Evolutionary conservation across 2,888 invertebrate species (phyloP).

Genomic region (Chydorus sphaericus): DNA sequence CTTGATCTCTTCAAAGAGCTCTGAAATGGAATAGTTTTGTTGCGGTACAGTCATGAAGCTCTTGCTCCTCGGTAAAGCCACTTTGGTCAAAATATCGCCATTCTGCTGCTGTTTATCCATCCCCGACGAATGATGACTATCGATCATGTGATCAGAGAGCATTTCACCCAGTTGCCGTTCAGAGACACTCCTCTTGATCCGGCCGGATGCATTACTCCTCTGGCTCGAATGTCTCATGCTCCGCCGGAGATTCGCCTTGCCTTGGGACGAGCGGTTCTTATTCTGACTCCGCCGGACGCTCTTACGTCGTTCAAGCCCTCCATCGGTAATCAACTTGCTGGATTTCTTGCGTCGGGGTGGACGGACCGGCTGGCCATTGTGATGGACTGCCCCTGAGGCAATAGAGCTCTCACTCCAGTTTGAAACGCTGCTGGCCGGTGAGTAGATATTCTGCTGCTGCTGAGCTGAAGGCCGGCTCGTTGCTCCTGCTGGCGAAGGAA

Average conservation of each 20-base stretch:
- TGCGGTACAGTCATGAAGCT: conserved; percentile 66
- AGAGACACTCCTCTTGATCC: conserved; percentile 12
- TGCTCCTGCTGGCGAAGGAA: not conserved
- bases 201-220: conserved; percentile 4
- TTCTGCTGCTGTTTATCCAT: conserved; percentile 41
- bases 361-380: conserved; percentile 42
- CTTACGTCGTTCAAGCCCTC: conserved; percentile 9
- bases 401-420: conserved; percentile 13
- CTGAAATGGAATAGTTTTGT: conserved; percentile 41
- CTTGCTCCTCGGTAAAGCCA: conserved; percentile 69
- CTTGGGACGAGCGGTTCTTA: not conserved
- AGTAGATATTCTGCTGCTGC: not conserved
- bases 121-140: no score
- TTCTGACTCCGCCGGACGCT: conserved; percentile 10
- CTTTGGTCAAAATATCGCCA: conserved; percentile 70
- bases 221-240: conserved; percentile 12
- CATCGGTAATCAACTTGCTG: not conserved
- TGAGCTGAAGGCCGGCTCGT: not conserved
- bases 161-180: conserved; percentile 12
- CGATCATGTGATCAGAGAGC: not conserved
- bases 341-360: conserved; percentile 52
- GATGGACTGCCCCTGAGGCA: conserved; percentile 1
- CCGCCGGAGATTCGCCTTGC: conserved; percentile 11
- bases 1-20: conserved; percentile 21
- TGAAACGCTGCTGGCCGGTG: conserved; percentile 11